Evolutionary conservation across 2,113 vertebrate genomes (phyloP).

Genomic region (Aspiorhynchus laticeps): DNA sequence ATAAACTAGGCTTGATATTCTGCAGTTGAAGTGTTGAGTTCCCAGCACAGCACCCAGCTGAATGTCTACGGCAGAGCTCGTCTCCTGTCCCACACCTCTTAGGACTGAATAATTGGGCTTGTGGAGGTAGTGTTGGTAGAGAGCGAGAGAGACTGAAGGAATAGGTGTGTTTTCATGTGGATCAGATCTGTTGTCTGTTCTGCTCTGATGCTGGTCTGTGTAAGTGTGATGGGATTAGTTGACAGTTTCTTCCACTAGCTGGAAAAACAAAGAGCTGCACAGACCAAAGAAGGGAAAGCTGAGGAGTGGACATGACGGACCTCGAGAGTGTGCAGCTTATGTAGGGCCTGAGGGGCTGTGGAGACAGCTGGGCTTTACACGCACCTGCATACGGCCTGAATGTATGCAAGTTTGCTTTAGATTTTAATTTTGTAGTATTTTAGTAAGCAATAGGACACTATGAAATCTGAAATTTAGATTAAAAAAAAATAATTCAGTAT

Average conservation of each 20-base stretch:
- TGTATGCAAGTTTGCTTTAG: background rate
- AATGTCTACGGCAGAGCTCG: background rate
- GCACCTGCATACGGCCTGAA: too few species aligned
- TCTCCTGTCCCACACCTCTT: background rate
- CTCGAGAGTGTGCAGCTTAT: background rate
- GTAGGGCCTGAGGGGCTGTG: background rate
- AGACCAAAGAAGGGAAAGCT: background rate
- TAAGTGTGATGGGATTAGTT: conserved; percentile 33
- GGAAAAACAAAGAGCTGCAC: background rate
- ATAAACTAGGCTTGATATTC: conserved; percentile 22
- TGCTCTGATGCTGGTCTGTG: conserved; percentile 28
- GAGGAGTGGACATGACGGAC: background rate
- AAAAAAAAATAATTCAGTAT: too few species aligned
- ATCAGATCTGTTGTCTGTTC: conserved; percentile 18
- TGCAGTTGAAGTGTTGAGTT: background rate
- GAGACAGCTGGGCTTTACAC: too few species aligned
- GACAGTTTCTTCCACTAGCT: conserved; percentile 19
- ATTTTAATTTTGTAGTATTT: background rate
- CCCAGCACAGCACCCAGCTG: conserved; percentile 11
- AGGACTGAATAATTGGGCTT: conserved; percentile 16
- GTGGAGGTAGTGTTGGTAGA: background rate
- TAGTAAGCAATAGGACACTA: background rate
- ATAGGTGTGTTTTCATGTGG: conserved; percentile 32
- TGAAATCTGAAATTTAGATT: too few species aligned
- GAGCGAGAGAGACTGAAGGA: conserved; percentile 6